Evolutionary conservation across 2,888 invertebrate species (phyloP).

Genomic region (Morpho achilles): DNA sequence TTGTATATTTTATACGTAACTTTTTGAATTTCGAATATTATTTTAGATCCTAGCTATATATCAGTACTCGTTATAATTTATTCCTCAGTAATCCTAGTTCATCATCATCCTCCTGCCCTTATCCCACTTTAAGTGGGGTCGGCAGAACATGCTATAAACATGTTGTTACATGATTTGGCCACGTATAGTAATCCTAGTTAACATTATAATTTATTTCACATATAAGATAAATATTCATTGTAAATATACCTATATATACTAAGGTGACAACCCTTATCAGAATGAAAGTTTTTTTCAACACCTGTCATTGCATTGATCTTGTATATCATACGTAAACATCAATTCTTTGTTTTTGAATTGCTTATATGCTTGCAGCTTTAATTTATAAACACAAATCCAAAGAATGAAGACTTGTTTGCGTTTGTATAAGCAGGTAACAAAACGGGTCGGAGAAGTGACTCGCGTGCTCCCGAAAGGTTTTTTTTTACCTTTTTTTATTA

Average conservation of each 20-base stretch:
- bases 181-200: too few relatives aligned
- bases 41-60: too few relatives aligned
- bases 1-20: too few relatives aligned
- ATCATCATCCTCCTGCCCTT: too few relatives aligned
- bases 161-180: too few relatives aligned
- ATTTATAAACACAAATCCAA: constrained; percentile 19
- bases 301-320: neutral
- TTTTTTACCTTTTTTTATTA: constrained; percentile 47
- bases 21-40: too few relatives aligned
- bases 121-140: too few relatives aligned
- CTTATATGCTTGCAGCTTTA: neutral
- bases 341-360: constrained; percentile 1
- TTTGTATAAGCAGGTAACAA: constrained; percentile 60
- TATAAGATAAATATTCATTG: too few relatives aligned
- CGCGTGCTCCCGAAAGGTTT: constrained; percentile 49
- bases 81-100: too few relatives aligned
- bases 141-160: too few relatives aligned
- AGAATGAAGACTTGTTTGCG: constrained; percentile 40
- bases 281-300: neutral
- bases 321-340: neutral
- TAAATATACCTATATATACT: neutral
- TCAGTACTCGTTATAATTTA: too few relatives aligned
- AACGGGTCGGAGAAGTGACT: constrained; percentile 56
- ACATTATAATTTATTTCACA: too few relatives aligned
- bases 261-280: neutral